These are phyloP conservation scores for Labeo catla DNA, from an alignment of 2,113 vertebrate species.

Conservation along the genomic window DNA sequence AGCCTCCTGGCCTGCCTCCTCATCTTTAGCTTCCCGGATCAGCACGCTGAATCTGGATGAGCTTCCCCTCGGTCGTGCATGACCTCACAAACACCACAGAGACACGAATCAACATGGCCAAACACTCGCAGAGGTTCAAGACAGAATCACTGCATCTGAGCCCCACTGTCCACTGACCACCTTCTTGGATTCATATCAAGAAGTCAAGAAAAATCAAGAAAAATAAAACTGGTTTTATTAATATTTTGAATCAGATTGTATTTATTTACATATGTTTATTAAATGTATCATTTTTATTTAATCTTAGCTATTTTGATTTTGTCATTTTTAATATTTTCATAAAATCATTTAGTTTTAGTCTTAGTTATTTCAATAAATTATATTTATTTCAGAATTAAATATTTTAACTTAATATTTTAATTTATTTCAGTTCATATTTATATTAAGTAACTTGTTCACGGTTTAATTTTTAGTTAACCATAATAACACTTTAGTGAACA, in stretches of 20 bases:
- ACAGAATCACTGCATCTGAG: slow-evolving; percentile 6
- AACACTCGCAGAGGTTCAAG: neutral
- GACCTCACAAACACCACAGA: slow-evolving; percentile 28
- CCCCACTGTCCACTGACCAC: neutral
- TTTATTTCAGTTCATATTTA: no score
- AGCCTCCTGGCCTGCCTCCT: slow-evolving; percentile 19
- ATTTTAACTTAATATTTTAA: no score
- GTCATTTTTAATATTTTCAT: no score
- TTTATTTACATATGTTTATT: no score
- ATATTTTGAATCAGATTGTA: no score
- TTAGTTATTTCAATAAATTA: no score
- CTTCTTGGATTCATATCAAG: neutral
- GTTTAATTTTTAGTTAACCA: no score
- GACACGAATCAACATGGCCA: neutral
- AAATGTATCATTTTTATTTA: no score
- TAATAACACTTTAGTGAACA: neutral
- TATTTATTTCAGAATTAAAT: no score
- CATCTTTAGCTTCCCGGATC: slow-evolving; percentile 47
- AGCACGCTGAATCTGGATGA: slow-evolving; percentile 52
- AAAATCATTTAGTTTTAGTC: no score
- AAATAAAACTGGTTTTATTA: neutral
- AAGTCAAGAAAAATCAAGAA: no score
- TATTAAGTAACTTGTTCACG: neutral
- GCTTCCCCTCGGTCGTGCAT: slow-evolving; percentile 28
- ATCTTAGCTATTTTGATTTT: no score